A percentile compares a stretch with the other conserved stretches of the same genome.
phyloP scores from a whole-genome alignment of 2,113 vertebrate genomes.

The Urocynchramus pylzowi region DNA sequence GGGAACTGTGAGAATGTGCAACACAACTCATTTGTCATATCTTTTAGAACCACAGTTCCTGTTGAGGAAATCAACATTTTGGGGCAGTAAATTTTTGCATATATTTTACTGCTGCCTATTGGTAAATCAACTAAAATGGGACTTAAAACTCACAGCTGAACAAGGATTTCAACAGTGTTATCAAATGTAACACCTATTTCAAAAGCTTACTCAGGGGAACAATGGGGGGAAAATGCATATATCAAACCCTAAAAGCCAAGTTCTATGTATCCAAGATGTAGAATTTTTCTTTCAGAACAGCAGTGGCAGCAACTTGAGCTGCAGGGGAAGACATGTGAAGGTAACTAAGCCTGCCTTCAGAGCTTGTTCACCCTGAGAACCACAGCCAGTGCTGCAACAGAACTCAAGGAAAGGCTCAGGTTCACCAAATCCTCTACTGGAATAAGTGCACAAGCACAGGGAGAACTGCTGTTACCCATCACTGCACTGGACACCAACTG shows the following conservation, averaged over 20 bases:
- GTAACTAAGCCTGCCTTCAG: not conserved
- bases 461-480: not conserved
- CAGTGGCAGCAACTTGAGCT: not conserved
- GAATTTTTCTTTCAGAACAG: not conserved
- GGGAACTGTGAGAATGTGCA: not conserved
- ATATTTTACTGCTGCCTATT: not conserved
- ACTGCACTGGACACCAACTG: not conserved
- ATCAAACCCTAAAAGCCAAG: not conserved
- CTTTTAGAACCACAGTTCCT: not conserved
- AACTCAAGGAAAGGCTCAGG: not conserved
- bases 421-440: not conserved
- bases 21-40: not conserved
- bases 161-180: not conserved
- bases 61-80: not conserved
- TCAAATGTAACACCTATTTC: not conserved
- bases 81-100: not conserved
- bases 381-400: not conserved
- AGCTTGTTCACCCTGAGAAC: not conserved
- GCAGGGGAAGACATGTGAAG: not conserved
- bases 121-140: not conserved
- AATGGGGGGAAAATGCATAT: not conserved
- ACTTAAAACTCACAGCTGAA: not conserved
- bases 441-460: not conserved
- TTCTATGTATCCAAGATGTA: not conserved
- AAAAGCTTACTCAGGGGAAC: not conserved